Base-by-base conservation (phyloP, 2,888 invertebrate species). In the Gerosis bhagava region DNA sequence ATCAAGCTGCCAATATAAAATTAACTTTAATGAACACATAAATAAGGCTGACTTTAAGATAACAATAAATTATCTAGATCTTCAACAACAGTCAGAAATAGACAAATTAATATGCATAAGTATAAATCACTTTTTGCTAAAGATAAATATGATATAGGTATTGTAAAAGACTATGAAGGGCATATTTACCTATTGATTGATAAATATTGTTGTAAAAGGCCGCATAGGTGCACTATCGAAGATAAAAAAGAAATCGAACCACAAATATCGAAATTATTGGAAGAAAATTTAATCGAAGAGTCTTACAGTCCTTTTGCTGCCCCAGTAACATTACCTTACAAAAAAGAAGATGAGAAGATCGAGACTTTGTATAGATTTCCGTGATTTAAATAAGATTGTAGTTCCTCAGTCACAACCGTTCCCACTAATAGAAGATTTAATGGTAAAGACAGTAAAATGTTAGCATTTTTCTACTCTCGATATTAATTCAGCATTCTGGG, bases 401-500 rank as follows among this genome's bases (percentile, higher is more conserved):
- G 43, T 57, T 6, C 62, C 59, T 5, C 62, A 65, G 50, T 15
- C 63, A 16, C 62, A 62, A 44, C 60, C 63, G 7, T 63, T 64
- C 36, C 65, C 65, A 34, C 17, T 60, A 4, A 62, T 65, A 13
- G 63, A 64, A 15, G 65, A 65, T 41, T 47, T 65, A 48, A 51
- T 63, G 45, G 25, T 57, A 22, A 61, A 62, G 40, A 59, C 61
- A 5, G 50, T 48, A 49, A 58, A 65, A 45, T 67, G 65, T 42
- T 56, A 62, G 15, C 63, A 40, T 47, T 66, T 64, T 29, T 45
- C 64, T 6, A 59, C 58, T 25, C 31, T 68, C 0, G 69, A 69
- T 44, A 60, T 68, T 46, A 70, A 36, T 15, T 36, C 24, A 24
- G 65, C 70, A 21, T 76, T 76, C 54, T 74, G 73, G 70, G 67